Base-by-base conservation (phyloP, 2,888 invertebrate species). In the Apotomis capreana region DNA sequence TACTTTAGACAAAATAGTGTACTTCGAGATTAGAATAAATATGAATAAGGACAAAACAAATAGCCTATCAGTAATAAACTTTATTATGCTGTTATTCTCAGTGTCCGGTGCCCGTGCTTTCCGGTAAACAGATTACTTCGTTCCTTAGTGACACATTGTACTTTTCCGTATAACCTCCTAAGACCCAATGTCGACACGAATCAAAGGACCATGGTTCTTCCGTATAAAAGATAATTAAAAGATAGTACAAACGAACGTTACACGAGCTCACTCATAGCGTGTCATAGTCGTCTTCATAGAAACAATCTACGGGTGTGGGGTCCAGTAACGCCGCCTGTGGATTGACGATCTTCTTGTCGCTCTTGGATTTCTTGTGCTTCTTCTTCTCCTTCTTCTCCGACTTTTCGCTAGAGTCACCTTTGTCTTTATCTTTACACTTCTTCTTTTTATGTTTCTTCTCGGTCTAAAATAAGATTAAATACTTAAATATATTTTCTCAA, bases 371-470 rank as follows among this genome's bases (percentile, higher is more conserved):
- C 81, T 94, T 95, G 62, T 94, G 93, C 79, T 94, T 94, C 78
- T 94, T 94, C 76, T 94, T 94, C 44, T 94, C 94, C 76, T 94
- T 94, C 5, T 93, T 84, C 15, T 91, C 90, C 5, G 93, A 90
- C 79, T 92, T 94, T 2, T 94, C 94, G 76, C 89, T 84, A 85
- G 89, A 83, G 83, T 94, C 86, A 68, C 91, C 88, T 86, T 94
- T 85, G 80, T 94, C 88, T 88, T 94, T 85, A 78, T 93, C 89
- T 85, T 95, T 88, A 55, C 92, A 85, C 85, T 94, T 92, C 86
- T 94, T 89, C 86, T 94, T 90, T 83, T 94, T 91, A 87, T 94
- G 86, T 87, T 95, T 90, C 85, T 94, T 92, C 74, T 94, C 86
- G 82, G 83, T 85, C 92, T 95, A 77, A 40, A 75, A 79, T 8